These are phyloP conservation scores for Porites rus DNA, from an alignment of 92 coral and sea anemone species.

Conservation along the genomic window DNA sequence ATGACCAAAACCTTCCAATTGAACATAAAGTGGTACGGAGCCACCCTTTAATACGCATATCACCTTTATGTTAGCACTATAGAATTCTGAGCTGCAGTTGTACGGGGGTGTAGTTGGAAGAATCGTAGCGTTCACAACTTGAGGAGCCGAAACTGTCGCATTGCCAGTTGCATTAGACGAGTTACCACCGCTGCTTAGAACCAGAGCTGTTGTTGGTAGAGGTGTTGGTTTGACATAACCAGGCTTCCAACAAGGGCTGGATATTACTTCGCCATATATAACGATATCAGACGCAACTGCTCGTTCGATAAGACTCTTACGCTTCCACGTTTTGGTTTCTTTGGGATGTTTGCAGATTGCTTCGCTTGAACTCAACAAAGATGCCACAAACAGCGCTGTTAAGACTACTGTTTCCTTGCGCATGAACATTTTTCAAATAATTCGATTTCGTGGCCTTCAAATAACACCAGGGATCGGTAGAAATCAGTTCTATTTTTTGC, in stretches of 20 bases:
- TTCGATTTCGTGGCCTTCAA: neutral
- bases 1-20: slow-evolving; percentile 71
- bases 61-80: slow-evolving; percentile 71
- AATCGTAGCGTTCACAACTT: neutral
- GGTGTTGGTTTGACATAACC: slow-evolving; percentile 33
- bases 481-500: neutral
- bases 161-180: slow-evolving; percentile 21
- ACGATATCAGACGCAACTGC: slow-evolving; percentile 77
- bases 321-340: slow-evolving; percentile 64
- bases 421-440: neutral
- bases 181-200: slow-evolving; percentile 43
- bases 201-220: slow-evolving; percentile 7
- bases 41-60: slow-evolving; percentile 88
- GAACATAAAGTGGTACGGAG: slow-evolving; percentile 61
- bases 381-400: slow-evolving; percentile 14
- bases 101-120: slow-evolving; percentile 17
- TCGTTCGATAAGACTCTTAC: slow-evolving; percentile 55
- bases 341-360: slow-evolving; percentile 74
- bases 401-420: neutral
- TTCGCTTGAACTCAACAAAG: slow-evolving; percentile 24
- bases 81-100: slow-evolving; percentile 53
- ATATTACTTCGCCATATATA: slow-evolving; percentile 71
- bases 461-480: neutral
- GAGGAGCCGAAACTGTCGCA: slow-evolving; percentile 23
- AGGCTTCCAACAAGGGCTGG: slow-evolving; percentile 86